Base-by-base conservation (phyloP, 1,140 invertebrate species). In the Eurosta solidaginis region DNA sequence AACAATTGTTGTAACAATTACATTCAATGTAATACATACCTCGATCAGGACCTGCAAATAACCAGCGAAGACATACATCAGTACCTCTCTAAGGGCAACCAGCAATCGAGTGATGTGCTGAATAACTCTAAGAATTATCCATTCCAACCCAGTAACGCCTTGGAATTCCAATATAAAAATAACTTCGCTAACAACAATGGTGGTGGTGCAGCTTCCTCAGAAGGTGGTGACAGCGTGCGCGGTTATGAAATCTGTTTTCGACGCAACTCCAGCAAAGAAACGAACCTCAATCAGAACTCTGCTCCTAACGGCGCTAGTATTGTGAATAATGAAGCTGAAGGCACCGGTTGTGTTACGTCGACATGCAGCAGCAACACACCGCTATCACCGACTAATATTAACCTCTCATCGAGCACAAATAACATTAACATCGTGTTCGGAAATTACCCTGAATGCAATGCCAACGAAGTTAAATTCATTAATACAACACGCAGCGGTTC, bases 1-100 rank as follows among this genome's bases (percentile, higher is more conserved):
- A 87, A 87, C 79, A 87, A 87, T 25, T 87, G 85, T 45, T 87
- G 85, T 80, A 87, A 83, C 80, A 87, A 87, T 47, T 87, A 87
- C 45, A 82, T 87, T 68, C 85, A 87, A 76, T 87, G 85, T 81
- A 87, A 87, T 76, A 83, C 84, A 33, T 87, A 87, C 77, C 45
- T 87, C 76, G 85, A 87, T 76, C 85, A 87, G 80, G 85, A 87
- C 52, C 80, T 87, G 78, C 85, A 87, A 78, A 87, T 87, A 6
- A 87, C 85, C 79, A 87, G 85, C 78, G 85, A 87, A 80, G 85
- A 87, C 27, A 87, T 87, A 22, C 85, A 86, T 20, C 86, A 86
- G 77, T 87, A 87, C 77, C 76, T 87, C 77, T 87, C 85, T 12
- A 87, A 87, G 77, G 84, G 84, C 20, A 82, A 86, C 50, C 80